phyloP scores from a whole-genome alignment of 2,113 vertebrate species.

The Eleginops maclovinus region DNA sequence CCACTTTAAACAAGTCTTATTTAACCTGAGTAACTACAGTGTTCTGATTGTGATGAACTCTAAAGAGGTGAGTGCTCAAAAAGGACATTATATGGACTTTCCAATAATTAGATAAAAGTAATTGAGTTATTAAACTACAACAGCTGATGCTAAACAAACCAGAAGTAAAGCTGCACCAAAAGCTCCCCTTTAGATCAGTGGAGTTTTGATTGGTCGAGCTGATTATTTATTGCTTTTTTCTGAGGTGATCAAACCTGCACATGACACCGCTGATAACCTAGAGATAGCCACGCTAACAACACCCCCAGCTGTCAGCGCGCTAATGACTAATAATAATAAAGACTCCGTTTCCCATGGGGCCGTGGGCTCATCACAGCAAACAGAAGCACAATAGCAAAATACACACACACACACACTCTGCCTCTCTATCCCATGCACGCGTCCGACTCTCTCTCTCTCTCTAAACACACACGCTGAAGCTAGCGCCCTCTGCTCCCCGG shows the following conservation, averaged over 20 bases:
- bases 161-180: background rate
- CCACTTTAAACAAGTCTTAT: too few relatives aligned
- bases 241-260: background rate
- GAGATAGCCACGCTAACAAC: background rate
- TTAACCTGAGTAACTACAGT: too few relatives aligned
- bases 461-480: slow-evolving; percentile 34
- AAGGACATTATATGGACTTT: too few relatives aligned
- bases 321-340: slow-evolving; percentile 52
- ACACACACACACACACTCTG: background rate
- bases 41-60: too few relatives aligned
- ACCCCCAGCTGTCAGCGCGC: slow-evolving; percentile 38
- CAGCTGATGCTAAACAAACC: background rate
- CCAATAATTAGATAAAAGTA: too few relatives aligned
- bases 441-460: background rate
- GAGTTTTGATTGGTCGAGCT: slow-evolving; percentile 20
- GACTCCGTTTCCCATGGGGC: slow-evolving; percentile 58
- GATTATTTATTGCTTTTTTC: too few relatives aligned
- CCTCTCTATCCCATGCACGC: background rate
- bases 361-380: slow-evolving; percentile 50
- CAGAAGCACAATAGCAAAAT: slow-evolving; percentile 3
- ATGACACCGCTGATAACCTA: background rate
- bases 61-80: too few relatives aligned
- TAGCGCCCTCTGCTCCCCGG: slow-evolving; percentile 34
- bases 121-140: background rate
- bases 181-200: too few relatives aligned